A percentile compares a stretch with the other conserved stretches of the same genome.
These are phyloP conservation scores for Aix galericulata DNA, from an alignment of 2,113 vertebrate genomes.

Conservation along the genomic window DNA sequence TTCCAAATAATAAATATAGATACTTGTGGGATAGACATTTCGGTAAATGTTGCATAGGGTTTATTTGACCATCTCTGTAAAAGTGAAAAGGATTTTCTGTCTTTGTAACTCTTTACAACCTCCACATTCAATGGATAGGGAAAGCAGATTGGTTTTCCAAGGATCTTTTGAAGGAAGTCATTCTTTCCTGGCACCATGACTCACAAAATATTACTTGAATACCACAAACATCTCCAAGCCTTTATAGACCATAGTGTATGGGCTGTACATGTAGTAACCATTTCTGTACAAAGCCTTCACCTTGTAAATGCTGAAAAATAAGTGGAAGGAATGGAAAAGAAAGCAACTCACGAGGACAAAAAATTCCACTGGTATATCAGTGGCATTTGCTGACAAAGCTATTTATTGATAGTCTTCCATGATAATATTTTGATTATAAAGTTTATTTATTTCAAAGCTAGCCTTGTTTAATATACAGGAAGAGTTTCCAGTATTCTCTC, in stretches of 20 bases:
- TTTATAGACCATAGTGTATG: background rate
- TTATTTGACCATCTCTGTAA: background rate
- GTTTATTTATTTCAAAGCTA: background rate
- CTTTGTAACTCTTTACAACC: background rate
- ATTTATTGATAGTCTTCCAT: background rate
- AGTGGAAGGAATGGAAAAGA: background rate
- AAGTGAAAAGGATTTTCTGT: background rate
- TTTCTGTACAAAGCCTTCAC: background rate
- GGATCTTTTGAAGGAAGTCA: background rate
- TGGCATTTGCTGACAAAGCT: background rate
- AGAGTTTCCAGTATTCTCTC: background rate
- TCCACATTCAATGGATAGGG: background rate
- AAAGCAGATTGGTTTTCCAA: background rate
- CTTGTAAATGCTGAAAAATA: background rate
- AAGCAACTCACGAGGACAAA: background rate
- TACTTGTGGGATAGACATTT: background rate
- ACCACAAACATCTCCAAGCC: background rate
- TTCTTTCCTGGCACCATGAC: background rate
- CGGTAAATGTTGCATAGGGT: background rate
- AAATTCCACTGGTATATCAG: background rate
- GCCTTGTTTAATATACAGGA: background rate
- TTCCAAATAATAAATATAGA: background rate
- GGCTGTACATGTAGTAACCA: background rate
- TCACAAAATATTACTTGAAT: background rate
- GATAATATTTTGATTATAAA: background rate